Percentiles rank a stretch among this genome's conserved stretches.
Evolutionary conservation across 2,888 invertebrate species (phyloP).

Genomic region (Ophion slaviceki): DNA sequence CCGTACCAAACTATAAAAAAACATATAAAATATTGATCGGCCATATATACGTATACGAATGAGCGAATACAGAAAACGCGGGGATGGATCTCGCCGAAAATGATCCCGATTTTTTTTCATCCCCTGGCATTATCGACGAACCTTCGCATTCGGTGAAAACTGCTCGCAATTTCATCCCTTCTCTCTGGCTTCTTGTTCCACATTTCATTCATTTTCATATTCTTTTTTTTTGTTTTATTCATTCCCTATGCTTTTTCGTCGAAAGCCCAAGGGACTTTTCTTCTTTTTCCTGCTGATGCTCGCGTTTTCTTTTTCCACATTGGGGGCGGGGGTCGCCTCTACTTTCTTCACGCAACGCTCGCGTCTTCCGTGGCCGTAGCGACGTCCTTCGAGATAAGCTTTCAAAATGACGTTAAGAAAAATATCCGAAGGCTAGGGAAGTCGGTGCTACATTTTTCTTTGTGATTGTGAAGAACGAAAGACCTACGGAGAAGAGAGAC

Average conservation of each 20-base stretch:
- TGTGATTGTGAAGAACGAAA: neutral
- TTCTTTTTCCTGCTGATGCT: slow-evolving; percentile 6
- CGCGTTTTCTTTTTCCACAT: slow-evolving; percentile 22
- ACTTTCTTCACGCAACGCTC: slow-evolving; percentile 24
- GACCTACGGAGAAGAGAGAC: too few species aligned
- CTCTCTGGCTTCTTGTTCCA: neutral
- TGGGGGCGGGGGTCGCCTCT: neutral
- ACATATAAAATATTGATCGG: too few species aligned
- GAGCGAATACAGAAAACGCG: too few species aligned
- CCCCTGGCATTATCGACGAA: too few species aligned
- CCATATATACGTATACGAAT: too few species aligned
- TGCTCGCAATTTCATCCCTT: neutral
- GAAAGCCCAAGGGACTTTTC: slow-evolving; percentile 32
- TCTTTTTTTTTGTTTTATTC: slow-evolving; percentile 33
- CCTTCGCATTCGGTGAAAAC: too few species aligned
- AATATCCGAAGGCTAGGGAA: slow-evolving; percentile 53
- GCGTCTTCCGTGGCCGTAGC: slow-evolving; percentile 6
- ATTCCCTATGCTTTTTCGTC: slow-evolving; percentile 17
- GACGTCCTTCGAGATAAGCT: slow-evolving; percentile 56
- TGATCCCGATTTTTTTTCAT: too few species aligned
- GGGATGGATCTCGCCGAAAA: too few species aligned
- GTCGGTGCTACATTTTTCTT: slow-evolving; percentile 40
- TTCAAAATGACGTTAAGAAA: slow-evolving; percentile 63
- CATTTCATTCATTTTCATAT: slow-evolving; percentile 16
- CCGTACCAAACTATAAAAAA: too few species aligned